Base-by-base conservation (phyloP, 1,140 invertebrate species). In the Drosophila suzukii region DNA sequence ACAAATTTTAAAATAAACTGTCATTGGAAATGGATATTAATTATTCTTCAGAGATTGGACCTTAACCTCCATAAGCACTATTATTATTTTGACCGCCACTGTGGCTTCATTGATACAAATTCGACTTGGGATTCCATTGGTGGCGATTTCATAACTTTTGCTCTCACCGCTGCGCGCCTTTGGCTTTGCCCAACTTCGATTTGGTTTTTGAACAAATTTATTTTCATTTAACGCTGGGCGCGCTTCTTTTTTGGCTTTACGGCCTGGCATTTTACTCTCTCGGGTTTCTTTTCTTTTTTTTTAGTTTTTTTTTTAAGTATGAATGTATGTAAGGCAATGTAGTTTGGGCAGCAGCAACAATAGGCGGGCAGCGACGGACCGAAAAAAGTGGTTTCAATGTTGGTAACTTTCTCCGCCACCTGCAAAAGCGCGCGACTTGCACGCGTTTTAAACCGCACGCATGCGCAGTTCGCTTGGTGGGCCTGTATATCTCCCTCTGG, bases 391-490 rank as follows among this genome's bases (percentile, higher is more conserved):
- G 83, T 80, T 88, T 88, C 84, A 86, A 88, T 88, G 84, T 66
- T 88, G 83, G 78, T 82, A 89, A 89, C 84, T 89, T 89, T 89
- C 84, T 89, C 84, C 81, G 43, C 79, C 82, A 89, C 53, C 81
- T 80, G 79, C 76, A 76, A 79, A 76, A 65, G 67, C 55, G 47
- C 63, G 50, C 72, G 55, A 62, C 60, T 68, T 68, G 56, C 56
- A 75, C 80, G 79, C 80, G 74, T 53, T 74, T 82, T 53, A 36
- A 70, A 46, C 77, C 51, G 71, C 73, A 85, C 78, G 75, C 81
- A 77, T 70, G 51, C 82, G 74, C 61, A 67, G 62, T 75, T 17
- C n/a, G 49, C 30, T 51, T 5, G 49, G 13, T 32, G n/a, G 6
- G n/a, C n/a, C 12, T 47, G 17, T 51, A 5, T 49, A 11, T 13